Percentiles rank a stretch among this genome's conserved stretches.
Evolutionary conservation across 2,797 vertebrate species (phyloP).

Genomic region (Melopsittacus undulatus): DNA sequence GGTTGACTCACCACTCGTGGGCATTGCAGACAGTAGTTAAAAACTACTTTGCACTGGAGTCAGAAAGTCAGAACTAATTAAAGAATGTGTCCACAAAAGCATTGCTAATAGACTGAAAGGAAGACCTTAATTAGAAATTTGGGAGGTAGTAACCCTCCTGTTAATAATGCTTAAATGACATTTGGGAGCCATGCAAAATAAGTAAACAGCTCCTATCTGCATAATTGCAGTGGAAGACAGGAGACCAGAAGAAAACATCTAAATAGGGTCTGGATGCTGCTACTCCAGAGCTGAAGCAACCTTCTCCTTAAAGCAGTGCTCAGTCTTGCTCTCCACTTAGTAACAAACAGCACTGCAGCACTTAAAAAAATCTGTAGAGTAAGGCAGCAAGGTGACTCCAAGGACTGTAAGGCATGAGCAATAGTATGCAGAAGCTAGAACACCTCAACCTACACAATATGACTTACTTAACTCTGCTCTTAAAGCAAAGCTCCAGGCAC

Average conservation of each 20-base stretch:
- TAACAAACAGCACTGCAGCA: conserved; percentile 26
- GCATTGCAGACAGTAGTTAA: conserved; percentile 65
- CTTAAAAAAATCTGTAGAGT: background rate
- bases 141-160: conserved; percentile 42
- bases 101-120: conserved; percentile 52
- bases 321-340: background rate
- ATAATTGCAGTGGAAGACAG: background rate
- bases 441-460: conserved; percentile 20
- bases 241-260: background rate
- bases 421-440: conserved; percentile 45
- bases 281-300: background rate
- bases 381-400: conserved; percentile 55
- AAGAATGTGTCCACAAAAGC: conserved; percentile 63
- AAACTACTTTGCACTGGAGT: conserved; percentile 62
- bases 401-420: conserved; percentile 41
- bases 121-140: conserved; percentile 68
- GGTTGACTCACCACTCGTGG: conserved; percentile 64
- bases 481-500: background rate
- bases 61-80: conserved; percentile 72
- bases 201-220: conserved; percentile 46
- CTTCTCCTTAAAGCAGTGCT: background rate
- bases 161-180: conserved; percentile 53
- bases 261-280: background rate
- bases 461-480: conserved; percentile 43
- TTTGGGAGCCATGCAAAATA: conserved; percentile 44